These are phyloP conservation scores for Mesocentrotus franciscanus DNA, from an alignment of 53 echinoderm and acorn worm genomes.

Conservation along the genomic window DNA sequence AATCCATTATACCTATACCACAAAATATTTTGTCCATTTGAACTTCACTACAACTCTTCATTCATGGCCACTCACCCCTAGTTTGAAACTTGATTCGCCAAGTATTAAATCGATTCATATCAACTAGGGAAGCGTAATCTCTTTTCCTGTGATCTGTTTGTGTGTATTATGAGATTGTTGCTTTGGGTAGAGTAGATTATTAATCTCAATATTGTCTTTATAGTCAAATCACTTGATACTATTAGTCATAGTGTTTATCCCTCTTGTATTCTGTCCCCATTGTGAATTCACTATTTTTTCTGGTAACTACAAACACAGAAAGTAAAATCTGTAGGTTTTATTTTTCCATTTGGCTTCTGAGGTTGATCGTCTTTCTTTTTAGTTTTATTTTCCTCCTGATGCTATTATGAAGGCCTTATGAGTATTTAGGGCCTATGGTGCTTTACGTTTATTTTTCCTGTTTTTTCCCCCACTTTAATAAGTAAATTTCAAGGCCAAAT, in stretches of 20 bases:
- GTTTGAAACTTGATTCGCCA: neutral
- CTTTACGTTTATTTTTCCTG: neutral
- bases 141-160: neutral
- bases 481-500: neutral
- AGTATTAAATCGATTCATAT: neutral
- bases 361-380: neutral
- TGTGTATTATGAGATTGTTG: conserved; percentile 43
- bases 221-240: neutral
- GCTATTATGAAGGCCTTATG: too few relatives aligned
- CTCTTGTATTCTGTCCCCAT: neutral
- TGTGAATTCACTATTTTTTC: neutral
- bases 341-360: neutral
- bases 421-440: too few relatives aligned
- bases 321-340: neutral
- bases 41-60: neutral
- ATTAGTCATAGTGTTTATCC: neutral
- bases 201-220: neutral
- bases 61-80: neutral
- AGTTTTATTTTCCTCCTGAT: too few relatives aligned
- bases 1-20: neutral
- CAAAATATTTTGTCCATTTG: neutral
- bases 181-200: conserved; percentile 14
- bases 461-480: neutral
- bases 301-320: neutral
- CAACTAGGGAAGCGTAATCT: neutral